These are phyloP conservation scores for Orthonyx spaldingii DNA, from an alignment of 2,113 vertebrate species.

Conservation along the genomic window DNA sequence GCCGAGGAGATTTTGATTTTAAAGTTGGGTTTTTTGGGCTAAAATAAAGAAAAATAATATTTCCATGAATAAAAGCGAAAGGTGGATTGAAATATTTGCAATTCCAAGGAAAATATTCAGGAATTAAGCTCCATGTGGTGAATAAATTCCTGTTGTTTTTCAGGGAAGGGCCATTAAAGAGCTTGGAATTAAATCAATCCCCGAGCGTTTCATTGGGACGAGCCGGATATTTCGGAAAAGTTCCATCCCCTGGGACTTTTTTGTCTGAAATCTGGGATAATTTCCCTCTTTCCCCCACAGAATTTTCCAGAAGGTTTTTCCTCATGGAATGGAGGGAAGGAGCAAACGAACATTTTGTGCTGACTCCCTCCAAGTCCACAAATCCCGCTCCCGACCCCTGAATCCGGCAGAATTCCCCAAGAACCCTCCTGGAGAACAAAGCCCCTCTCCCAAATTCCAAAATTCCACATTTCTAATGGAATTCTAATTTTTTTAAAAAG, in stretches of 20 bases:
- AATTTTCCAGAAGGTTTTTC: constrained; percentile 45
- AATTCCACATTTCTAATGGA: not conserved
- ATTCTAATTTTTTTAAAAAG: not conserved
- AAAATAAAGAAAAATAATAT: no score
- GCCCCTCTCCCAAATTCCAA: not conserved
- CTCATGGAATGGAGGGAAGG: not conserved
- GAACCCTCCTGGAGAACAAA: not conserved
- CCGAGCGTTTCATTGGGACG: not conserved
- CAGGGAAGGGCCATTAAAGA: not conserved
- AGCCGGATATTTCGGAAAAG: not conserved
- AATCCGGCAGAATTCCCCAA: not conserved
- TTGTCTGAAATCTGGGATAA: accelerated
- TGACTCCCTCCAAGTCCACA: not conserved
- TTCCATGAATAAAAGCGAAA: accelerated
- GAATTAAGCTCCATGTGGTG: not conserved
- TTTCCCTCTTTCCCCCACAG: not conserved
- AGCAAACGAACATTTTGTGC: not conserved
- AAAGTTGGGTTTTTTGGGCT: not conserved
- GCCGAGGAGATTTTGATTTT: not conserved
- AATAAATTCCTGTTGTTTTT: not conserved
- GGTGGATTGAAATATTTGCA: accelerated
- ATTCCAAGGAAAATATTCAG: not conserved
- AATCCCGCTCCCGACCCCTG: not conserved
- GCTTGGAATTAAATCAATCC: not conserved
- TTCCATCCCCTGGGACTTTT: accelerated